Evolutionary conservation across 2,113 vertebrate species (phyloP), one percentile per base, ranked within the genome.

Genomic region (Ceyx cyanopectus): DNA sequence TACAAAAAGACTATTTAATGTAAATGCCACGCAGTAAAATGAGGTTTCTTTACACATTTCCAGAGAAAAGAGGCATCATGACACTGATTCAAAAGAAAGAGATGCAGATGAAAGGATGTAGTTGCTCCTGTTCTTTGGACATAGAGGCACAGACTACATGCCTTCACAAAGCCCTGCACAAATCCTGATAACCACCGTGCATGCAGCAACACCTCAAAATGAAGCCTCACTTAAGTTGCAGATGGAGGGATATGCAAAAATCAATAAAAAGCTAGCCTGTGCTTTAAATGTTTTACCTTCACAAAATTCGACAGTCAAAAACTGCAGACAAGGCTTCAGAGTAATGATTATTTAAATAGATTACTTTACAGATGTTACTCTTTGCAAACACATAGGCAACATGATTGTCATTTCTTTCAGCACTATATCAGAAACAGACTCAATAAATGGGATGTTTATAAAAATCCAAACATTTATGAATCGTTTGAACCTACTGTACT

Each of bases 361-460:
- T 87, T 86, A 81, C 88, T 88, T 93, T 67, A 94, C 74, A 92
- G 88, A 89, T 90, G 80, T 92, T 90, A 92, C 40, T 80, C 51
- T 85, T 76, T 68, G 89, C 81, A 95, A 88, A 94, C 83, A 85
- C 62, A 79, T 1, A 65, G 81, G 81, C 78, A 91, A 86, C 62
- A 89, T 56, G 63, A 90, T 82, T 95, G 81, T 84, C 53, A 63
- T 48, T 88, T 92, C 70, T 85, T 85, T 73, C 87, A 92, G 65
- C 51, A 14, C 58, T 51, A 41, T 69, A 94, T 92, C 76, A 88
- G 86, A 87, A 93, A 90, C 12, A 92, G 66, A 69, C 70, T 94
- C 78, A 85, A 87, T 87, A 96, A 95, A 96, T 73, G 46, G 50
- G 67, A 74, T 87, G 78, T 58, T 96, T 73, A n/a, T 89, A 95